phyloP scores from a whole-genome alignment of 2,113 vertebrate species.

The Megaceryle maxima region DNA sequence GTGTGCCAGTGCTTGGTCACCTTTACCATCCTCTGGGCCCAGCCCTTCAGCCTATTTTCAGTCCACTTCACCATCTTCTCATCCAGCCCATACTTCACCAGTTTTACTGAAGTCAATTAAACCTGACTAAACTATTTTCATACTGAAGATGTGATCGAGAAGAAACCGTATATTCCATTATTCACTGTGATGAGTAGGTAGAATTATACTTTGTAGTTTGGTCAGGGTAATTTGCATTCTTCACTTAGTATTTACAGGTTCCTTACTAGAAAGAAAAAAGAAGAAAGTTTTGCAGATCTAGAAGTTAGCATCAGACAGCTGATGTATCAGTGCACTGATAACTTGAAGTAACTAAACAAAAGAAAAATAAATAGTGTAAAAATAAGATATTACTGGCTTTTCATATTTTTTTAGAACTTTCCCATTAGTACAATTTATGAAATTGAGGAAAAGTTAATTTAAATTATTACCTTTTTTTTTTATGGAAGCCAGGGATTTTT shows the following conservation, averaged over 20 bases:
- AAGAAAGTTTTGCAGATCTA: neutral
- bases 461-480: neutral
- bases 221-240: neutral
- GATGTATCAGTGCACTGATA: neutral
- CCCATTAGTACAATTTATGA: neutral
- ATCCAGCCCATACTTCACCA: neutral
- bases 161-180: neutral
- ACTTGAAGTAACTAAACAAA: neutral
- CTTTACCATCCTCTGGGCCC: neutral
- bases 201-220: neutral
- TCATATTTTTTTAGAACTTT: neutral
- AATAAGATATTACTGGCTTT: neutral
- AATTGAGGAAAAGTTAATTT: neutral
- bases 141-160: neutral
- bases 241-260: neutral
- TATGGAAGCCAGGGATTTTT: neutral
- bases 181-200: neutral
- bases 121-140: neutral
- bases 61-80: neutral
- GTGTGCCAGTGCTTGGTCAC: neutral
- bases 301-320: neutral
- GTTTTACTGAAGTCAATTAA: neutral
- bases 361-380: neutral
- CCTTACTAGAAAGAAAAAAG: neutral
- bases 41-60: neutral